These are phyloP conservation scores for Orthosia gothica DNA, from an alignment of 2,888 invertebrate species.

Conservation along the genomic window DNA sequence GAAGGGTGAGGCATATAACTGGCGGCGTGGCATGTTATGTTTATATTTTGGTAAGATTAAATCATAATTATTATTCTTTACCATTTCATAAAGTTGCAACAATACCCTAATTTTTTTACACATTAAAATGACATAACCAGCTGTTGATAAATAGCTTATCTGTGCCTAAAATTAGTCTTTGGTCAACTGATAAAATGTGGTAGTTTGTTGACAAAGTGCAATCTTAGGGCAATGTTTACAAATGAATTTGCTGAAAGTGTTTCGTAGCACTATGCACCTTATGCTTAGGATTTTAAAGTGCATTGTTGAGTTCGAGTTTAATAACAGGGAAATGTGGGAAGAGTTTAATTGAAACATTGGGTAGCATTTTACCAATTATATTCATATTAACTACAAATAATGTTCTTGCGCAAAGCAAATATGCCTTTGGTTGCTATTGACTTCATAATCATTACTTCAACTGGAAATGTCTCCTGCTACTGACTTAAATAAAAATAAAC, in stretches of 20 bases:
- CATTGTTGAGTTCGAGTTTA: neutral
- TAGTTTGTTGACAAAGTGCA: neutral
- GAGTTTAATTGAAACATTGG: no score
- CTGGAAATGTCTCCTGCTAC: no score
- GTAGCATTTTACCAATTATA: no score
- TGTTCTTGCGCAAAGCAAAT: neutral
- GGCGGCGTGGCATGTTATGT: no score
- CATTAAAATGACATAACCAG: constrained; percentile 3
- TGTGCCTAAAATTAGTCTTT: constrained; percentile 13
- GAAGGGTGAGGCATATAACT: no score
- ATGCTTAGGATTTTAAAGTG: neutral
- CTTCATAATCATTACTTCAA: no score
- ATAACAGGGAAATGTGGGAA: no score
- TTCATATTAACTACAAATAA: neutral
- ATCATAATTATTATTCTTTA: no score
- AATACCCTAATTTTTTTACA: neutral
- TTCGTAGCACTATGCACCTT: neutral
- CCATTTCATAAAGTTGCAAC: no score
- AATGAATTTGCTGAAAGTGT: neutral
- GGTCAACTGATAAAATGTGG: constrained; percentile 8
- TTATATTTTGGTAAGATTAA: no score
- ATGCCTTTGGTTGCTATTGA: neutral
- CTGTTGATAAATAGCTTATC: constrained; percentile 11
- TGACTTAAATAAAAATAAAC: no score
- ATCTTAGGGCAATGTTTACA: neutral